phyloP scores from a whole-genome alignment of 2,113 vertebrate genomes.

The Malurus cyaneus region DNA sequence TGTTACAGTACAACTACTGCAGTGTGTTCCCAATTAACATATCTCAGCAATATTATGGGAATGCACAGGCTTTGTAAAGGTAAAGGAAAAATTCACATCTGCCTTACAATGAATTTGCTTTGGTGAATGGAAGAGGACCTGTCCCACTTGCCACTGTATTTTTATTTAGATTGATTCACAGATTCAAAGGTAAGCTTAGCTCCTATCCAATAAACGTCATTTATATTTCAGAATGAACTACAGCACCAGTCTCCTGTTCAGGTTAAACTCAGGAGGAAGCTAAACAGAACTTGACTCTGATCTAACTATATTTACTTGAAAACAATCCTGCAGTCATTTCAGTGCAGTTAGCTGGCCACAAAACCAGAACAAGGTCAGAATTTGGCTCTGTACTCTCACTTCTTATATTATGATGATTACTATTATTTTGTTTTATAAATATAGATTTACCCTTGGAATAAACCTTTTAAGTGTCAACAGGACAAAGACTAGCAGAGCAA shows the following conservation, averaged over 20 bases:
- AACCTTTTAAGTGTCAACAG: conserved; percentile 72
- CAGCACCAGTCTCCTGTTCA: background rate
- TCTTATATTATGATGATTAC: background rate
- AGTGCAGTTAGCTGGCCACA: background rate
- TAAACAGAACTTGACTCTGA: background rate
- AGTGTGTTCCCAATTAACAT: background rate
- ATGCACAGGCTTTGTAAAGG: background rate
- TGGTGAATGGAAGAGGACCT: background rate
- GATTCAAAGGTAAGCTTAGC: background rate
- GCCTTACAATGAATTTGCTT: background rate
- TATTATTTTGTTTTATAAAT: background rate
- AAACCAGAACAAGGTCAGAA: background rate
- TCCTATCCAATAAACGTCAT: background rate
- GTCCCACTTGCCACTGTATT: background rate
- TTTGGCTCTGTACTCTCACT: background rate
- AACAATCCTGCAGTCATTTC: background rate
- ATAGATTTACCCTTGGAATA: conserved; percentile 74
- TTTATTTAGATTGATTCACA: background rate
- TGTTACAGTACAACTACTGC: background rate
- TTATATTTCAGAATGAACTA: background rate
- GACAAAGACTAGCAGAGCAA: conserved; percentile 73
- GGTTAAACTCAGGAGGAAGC: background rate
- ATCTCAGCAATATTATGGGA: background rate
- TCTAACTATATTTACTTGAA: background rate
- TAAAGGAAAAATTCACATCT: background rate